Percentiles rank a stretch among this genome's conserved stretches.
These are phyloP conservation scores for Liodrosophila aerea DNA, from an alignment of 2,888 invertebrate genomes.

Conservation along the genomic window DNA sequence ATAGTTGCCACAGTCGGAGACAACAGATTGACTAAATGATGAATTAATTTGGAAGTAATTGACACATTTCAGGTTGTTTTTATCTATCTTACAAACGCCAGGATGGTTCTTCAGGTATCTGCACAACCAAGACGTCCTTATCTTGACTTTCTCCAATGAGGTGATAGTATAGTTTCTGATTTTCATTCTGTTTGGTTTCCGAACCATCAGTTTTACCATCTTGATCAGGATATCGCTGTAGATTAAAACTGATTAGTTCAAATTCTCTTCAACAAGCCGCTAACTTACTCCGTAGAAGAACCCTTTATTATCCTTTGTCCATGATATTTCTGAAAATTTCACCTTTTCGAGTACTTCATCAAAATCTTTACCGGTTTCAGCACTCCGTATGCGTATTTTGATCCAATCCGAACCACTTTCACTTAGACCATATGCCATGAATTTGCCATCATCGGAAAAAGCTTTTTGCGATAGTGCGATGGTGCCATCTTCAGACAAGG, in stretches of 20 bases:
- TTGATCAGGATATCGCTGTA: slow-evolving; percentile 92
- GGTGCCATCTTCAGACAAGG: slow-evolving; percentile 94
- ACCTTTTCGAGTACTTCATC: slow-evolving; percentile 95
- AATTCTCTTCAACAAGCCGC: no score
- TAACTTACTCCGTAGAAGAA: slow-evolving; percentile 95
- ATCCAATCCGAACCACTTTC: slow-evolving; percentile 98
- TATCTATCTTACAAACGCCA: slow-evolving; percentile 90
- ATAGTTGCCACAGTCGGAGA: slow-evolving; percentile 96
- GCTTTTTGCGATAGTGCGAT: slow-evolving; percentile 89
- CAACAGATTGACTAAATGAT: slow-evolving; percentile 87
- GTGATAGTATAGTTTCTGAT: slow-evolving; percentile 98
- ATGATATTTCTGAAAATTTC: slow-evolving; percentile 94
- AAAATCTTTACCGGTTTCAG: slow-evolving; percentile 90
- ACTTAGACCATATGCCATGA: slow-evolving; percentile 95
- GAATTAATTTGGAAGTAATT: not conserved
- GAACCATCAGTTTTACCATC: slow-evolving; percentile 94
- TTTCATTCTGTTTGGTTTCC: slow-evolving; percentile 92
- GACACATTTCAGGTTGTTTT: not conserved
- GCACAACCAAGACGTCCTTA: slow-evolving; percentile 93
- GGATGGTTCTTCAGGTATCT: slow-evolving; percentile 95
- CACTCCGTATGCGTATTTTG: slow-evolving; percentile 91
- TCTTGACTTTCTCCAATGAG: slow-evolving; percentile 91
- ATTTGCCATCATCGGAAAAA: slow-evolving; percentile 95
- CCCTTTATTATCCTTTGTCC: slow-evolving; percentile 97
- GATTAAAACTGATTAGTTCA: no score